Percentiles rank a stretch among this genome's conserved stretches.
Evolutionary conservation across 1,140 invertebrate genomes (phyloP).

Genomic region (Procambarus virginalis): DNA sequence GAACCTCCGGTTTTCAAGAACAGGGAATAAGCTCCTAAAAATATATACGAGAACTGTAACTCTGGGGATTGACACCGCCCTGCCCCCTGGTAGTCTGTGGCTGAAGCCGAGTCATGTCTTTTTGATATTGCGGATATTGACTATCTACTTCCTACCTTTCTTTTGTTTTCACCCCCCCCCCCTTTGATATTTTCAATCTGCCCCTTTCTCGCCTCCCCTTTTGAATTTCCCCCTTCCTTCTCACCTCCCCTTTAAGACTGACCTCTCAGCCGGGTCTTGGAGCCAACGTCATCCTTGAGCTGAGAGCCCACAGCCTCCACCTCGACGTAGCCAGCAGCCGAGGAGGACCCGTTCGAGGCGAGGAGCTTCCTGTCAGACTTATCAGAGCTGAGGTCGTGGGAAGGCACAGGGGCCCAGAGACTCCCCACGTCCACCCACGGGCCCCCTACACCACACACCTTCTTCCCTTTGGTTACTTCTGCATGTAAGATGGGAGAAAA

Average conservation of each 20-base stretch:
- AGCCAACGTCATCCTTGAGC: slow-evolving; percentile 22
- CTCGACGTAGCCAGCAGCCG: slow-evolving; percentile 42
- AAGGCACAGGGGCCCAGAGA: slow-evolving; percentile 43
- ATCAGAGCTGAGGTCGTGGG: slow-evolving; percentile 45
- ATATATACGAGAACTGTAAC: too few species aligned
- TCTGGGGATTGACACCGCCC: too few species aligned
- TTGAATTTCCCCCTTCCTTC: too few species aligned
- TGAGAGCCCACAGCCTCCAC: slow-evolving; percentile 12
- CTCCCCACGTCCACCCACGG: slow-evolving; percentile 53
- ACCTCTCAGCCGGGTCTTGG: slow-evolving; percentile 37
- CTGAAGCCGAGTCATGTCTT: neutral
- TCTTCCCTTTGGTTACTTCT: neutral
- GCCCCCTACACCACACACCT: slow-evolving; percentile 20
- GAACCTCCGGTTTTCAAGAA: too few species aligned
- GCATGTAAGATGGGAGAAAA: neutral
- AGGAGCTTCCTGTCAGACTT: slow-evolving; percentile 59
- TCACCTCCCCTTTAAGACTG: neutral
- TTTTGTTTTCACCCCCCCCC: too few species aligned
- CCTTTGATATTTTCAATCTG: too few species aligned
- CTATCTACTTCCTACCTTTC: too few species aligned
- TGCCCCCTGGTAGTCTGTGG: too few species aligned
- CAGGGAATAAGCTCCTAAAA: too few species aligned
- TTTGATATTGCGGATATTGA: neutral
- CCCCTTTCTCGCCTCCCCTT: too few species aligned
- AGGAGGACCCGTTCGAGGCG: slow-evolving; percentile 18